phyloP scores from a whole-genome alignment of 1,140 invertebrate species.

The Lycorma delicatula region DNA sequence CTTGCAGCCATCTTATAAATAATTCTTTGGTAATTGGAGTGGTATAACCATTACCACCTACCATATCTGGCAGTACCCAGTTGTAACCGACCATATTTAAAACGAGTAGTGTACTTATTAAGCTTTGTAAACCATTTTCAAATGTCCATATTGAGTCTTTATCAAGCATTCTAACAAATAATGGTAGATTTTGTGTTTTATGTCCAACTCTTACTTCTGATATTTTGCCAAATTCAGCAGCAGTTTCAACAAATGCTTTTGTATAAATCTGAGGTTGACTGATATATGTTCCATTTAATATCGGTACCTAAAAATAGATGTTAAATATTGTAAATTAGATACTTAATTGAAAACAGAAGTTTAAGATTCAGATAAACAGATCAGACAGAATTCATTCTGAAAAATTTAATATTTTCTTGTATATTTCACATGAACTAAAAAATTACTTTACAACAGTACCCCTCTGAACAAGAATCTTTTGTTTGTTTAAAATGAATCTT shows the following conservation, averaged over 20 bases:
- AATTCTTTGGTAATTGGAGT: conserved; percentile 57
- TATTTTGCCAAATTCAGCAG: conserved; percentile 17
- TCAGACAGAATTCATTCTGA: too few species aligned
- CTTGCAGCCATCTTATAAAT: conserved; percentile 83
- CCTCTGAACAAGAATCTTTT: too few species aligned
- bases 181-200: conserved; percentile 61
- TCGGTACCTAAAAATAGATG: too few species aligned
- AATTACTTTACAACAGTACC: too few species aligned
- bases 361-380: too few species aligned
- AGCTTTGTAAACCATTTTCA: conserved; percentile 64
- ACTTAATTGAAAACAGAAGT: too few species aligned
- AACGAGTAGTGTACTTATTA: conserved; percentile 71
- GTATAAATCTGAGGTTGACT: too few species aligned
- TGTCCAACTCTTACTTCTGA: conserved; percentile 39
- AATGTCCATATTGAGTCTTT: conserved; percentile 70
- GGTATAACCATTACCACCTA: conserved; percentile 78
- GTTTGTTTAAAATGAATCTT: too few species aligned
- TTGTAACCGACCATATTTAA: conserved; percentile 79
- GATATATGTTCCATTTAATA: too few species aligned
- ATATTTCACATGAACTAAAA: too few species aligned
- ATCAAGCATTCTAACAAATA: conserved; percentile 84
- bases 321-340: too few species aligned
- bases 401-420: too few species aligned
- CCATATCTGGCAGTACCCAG: conserved; percentile 82
- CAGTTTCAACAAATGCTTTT: conserved; percentile 22